Evolutionary conservation across 2,888 invertebrate genomes (phyloP).

Genomic region (Protonemura montana): DNA sequence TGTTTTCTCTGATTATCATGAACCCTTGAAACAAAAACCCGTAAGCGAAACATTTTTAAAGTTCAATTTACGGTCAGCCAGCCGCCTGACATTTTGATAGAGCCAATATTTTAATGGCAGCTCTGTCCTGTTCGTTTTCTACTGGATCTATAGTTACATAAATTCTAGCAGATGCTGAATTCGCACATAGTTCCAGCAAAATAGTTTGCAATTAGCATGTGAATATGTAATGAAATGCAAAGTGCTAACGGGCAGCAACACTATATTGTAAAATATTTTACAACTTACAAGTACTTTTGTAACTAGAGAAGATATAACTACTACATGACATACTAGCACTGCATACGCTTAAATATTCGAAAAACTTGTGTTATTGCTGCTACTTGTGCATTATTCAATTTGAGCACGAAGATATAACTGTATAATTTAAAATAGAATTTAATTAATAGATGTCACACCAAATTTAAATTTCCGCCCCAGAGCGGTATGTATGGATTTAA

Average conservation of each 20-base stretch:
- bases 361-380: background rate
- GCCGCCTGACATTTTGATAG: background rate
- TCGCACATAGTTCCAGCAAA: background rate
- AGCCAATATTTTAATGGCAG: background rate
- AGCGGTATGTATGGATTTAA: background rate
- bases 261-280: background rate
- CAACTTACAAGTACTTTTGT: background rate
- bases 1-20: too few species aligned
- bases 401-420: background rate
- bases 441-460: background rate
- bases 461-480: too few species aligned
- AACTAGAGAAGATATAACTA: background rate
- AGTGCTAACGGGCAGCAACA: background rate
- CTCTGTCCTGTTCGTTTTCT: background rate
- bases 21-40: background rate
- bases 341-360: background rate
- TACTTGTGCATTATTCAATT: background rate
- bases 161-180: background rate
- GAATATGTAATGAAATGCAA: background rate
- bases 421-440: background rate
- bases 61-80: slow-evolving; percentile 7
- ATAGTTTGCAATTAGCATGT: background rate
- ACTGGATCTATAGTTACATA: background rate
- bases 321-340: too few species aligned
- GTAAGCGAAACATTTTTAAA: background rate